Base-by-base conservation (phyloP, 2,888 invertebrate genomes). In the Drosophila greeni region DNA sequence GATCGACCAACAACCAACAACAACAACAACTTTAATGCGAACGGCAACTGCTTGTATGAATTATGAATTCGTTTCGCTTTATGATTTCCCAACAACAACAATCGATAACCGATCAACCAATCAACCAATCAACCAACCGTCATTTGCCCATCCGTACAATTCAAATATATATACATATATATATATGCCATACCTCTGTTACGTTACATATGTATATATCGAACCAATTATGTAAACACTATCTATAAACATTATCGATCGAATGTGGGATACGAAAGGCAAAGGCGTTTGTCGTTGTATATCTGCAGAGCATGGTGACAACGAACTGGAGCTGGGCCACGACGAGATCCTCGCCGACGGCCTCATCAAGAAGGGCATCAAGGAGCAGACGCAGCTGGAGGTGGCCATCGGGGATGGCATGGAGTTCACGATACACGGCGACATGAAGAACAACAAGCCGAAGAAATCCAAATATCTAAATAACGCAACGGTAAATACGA, bases 401-500 rank as follows among this genome's bases (percentile, higher is more conserved):
- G 95, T 96, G 73, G 95, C 96, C 70, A 95, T 96, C 85, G 96
- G 96, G 48, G 96, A 96, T 88, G 96, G 96, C 75, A 96, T 96
- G 95, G 96, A 96, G 89, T 95, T 96, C 86, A 96, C 95, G 53
- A 96, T 96, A 90, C 96, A 95, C 89, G 96, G 95, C 92, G 95
- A 96, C 90, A 90, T 93, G 76, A 93, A 92, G 89, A 93, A 93
- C 89, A 93, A 92, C 89, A 95, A 95, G 90, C 91, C 94, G 87
- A 95, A 94, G 89, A 93, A 94, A 89, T 93, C 94, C 84, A 94
- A 95, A 91, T 91, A 93, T 87, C 92, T 95, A 89, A 94, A 94
- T 88, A 95, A 94, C 90, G 93, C 93, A 86, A 93, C 93, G 89
- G 91, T 92, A 76, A 92, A 84, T 79, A 65, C 57, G 16, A 18